Percentiles rank a stretch among this genome's conserved stretches.
Evolutionary conservation across 1,140 invertebrate genomes (phyloP).

Genomic region (Euschistus heros): DNA sequence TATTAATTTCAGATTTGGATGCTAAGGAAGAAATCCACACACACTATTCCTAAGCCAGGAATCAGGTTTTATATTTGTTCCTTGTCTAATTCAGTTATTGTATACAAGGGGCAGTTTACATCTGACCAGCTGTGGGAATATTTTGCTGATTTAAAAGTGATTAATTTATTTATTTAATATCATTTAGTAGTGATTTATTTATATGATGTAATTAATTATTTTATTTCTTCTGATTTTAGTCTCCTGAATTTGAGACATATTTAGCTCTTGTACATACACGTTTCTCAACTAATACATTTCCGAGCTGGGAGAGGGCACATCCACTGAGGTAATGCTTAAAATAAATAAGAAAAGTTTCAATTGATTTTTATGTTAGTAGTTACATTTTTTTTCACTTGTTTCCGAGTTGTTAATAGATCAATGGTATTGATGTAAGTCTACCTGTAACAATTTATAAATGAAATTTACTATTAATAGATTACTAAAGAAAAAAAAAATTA

Average conservation of each 20-base stretch:
- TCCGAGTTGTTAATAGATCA: not conserved
- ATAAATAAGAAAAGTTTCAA: not conserved
- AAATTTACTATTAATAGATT: no score
- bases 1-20: slow-evolving; percentile 64
- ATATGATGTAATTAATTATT: no score
- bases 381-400: not conserved
- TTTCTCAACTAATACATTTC: slow-evolving; percentile 98
- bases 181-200: not conserved
- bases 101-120: slow-evolving; percentile 97
- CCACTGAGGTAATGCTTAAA: slow-evolving; percentile 72
- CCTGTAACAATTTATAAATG: no score
- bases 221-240: slow-evolving; percentile 32
- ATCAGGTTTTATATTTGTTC: slow-evolving; percentile 95
- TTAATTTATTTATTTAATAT: slow-evolving; percentile 21
- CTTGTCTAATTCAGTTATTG: slow-evolving; percentile 75
- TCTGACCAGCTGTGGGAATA: slow-evolving; percentile 91
- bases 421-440: no score
- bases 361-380: not conserved
- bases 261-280: slow-evolving; percentile 90
- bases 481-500: no score
- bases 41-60: slow-evolving; percentile 69
- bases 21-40: slow-evolving; percentile 83
- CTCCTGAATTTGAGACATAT: slow-evolving; percentile 83
- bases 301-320: slow-evolving; percentile 97
- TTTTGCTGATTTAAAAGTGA: slow-evolving; percentile 53